phyloP scores from a whole-genome alignment of 2,888 invertebrate species.

The Drosophila sordidapex region DNA sequence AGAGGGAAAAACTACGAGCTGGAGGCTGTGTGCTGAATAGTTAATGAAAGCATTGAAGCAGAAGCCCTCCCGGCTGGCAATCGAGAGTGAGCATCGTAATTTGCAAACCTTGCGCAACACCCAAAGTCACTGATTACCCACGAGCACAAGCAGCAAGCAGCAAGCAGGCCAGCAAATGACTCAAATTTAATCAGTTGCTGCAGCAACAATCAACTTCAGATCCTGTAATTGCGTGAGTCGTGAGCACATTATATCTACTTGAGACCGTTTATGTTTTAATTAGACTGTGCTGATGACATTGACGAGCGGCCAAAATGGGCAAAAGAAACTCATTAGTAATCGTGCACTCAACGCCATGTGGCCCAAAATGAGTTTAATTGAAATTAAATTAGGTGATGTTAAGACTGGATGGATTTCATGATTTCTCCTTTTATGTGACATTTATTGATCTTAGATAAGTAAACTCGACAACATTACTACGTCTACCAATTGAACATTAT shows the following conservation, averaged over 20 bases:
- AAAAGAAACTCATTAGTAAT: constrained; percentile 28
- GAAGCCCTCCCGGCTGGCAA: not conserved
- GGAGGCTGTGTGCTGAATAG: constrained; percentile 68
- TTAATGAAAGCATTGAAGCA: constrained; percentile 61
- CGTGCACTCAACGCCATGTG: constrained; percentile 15
- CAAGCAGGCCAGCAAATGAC: constrained; percentile 15
- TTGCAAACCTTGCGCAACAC: constrained; percentile 44
- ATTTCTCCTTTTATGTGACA: not conserved
- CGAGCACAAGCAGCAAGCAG: not conserved
- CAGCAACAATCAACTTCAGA: constrained; percentile 35
- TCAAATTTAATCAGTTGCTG: constrained; percentile 52
- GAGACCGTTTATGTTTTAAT: constrained; percentile 61
- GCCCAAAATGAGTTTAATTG: constrained; percentile 56
- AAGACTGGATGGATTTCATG: not conserved
- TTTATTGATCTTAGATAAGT: not conserved
- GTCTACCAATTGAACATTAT: not conserved
- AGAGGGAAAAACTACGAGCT: not conserved
- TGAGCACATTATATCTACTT: constrained; percentile 15
- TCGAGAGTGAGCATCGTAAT: constrained; percentile 23
- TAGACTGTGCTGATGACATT: constrained; percentile 48
- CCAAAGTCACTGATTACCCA: constrained; percentile 5
- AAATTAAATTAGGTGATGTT: constrained; percentile 45
- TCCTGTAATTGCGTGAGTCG: constrained; percentile 39
- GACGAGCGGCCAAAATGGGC: constrained; percentile 15
- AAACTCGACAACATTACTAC: not conserved